Evolutionary conservation across 2,888 invertebrate species (phyloP).

Genomic region (Coelopa pilipes): DNA sequence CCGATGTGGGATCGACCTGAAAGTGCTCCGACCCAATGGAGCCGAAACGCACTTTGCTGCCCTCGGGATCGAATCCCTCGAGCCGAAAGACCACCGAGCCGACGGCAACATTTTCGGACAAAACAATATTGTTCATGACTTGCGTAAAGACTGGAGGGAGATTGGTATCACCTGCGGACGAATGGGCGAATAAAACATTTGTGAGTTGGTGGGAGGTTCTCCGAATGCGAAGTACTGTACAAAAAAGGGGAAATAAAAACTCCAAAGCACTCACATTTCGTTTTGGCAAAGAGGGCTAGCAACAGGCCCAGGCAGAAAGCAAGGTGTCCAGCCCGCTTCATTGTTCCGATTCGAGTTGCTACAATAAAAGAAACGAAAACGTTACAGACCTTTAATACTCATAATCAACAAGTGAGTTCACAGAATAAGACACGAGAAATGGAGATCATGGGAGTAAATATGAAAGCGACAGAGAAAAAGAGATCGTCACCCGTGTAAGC

Average conservation of each 20-base stretch:
- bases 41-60: constrained; percentile 75
- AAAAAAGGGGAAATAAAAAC: not conserved
- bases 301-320: constrained; percentile 16
- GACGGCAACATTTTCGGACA: constrained; percentile 83
- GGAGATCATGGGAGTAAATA: no score
- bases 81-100: constrained; percentile 82
- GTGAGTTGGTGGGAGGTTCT: not conserved
- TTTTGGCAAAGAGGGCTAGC: not conserved
- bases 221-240: not conserved
- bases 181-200: not conserved
- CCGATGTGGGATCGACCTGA: constrained; percentile 79
- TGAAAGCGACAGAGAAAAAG: no score
- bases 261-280: constrained; percentile 28
- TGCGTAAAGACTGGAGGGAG: constrained; percentile 78
- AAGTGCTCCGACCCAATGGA: constrained; percentile 85
- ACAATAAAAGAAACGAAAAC: not conserved
- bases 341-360: not conserved
- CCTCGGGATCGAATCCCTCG: constrained; percentile 85
- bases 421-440: not conserved
- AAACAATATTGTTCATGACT: constrained; percentile 80
- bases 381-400: not conserved
- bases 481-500: not conserved
- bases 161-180: constrained; percentile 67
- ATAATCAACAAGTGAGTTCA: not conserved
- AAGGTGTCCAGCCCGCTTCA: no score